Base-by-base conservation (phyloP, 2,888 invertebrate species). In the Pristionchus arcanus region DNA sequence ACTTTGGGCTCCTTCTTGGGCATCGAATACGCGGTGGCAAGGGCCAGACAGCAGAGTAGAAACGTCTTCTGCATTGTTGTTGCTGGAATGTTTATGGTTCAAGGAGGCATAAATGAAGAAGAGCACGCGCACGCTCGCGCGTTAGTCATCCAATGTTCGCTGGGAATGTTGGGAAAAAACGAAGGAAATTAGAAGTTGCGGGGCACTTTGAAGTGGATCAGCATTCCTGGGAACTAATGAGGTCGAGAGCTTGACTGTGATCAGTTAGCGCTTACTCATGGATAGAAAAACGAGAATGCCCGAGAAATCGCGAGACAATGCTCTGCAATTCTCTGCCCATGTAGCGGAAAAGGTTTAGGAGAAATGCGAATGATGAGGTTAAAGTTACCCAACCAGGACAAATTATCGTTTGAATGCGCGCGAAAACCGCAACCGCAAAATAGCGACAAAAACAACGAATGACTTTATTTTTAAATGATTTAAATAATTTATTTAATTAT, bases 1-100 rank as follows among this genome's bases (percentile, higher is more conserved):
- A 81, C 81, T 28, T 81, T 81, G n/a, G 81, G 81, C 25, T 81
- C 81, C 49, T 81, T 81, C 49, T 53, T 81, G 1, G 74, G 74
- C 34, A 42, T 34, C 0, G 81, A 81, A 21, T 81, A 81, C 11
- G 81, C 81, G 0, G 81, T 34, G n/a, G 81, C 81, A 9, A 81
- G 49, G 15, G 81, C 49, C 81, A 81, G 81, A 21, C 81, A 81
- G 49, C 81, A 49, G 53, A 81, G 81, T 15, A 81, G 49, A 49
- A 81, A 49, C 21, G 28, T 28, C 16, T 53, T 53, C 25, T 28
- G 81, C 81, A 81, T 81, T 15, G 25, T 34, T 16, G n/a, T 25
- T 9, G 2, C 71, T 31, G 71, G 34, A 71, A 71, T 71, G 28
- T 28, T 34, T 28, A 71, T 71, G 28, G 34, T 34, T 34, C 34